These are phyloP conservation scores for Drosophila lutescens DNA, from an alignment of 2,888 invertebrate species.

Conservation along the genomic window DNA sequence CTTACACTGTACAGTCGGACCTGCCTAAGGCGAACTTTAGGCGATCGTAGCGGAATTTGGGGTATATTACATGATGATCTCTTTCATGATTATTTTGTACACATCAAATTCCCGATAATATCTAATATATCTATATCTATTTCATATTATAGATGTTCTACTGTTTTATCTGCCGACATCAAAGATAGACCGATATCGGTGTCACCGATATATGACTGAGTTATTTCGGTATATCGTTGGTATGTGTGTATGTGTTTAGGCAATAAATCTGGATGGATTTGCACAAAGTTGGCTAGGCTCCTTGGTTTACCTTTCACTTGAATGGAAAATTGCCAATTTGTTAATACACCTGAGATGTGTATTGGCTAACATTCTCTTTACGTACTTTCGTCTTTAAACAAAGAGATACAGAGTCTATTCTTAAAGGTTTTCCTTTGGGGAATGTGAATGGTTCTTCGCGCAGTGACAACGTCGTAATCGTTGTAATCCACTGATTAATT, in stretches of 20 bases:
- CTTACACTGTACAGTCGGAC: slow-evolving; percentile 11
- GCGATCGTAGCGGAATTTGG: not conserved
- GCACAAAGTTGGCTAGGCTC: slow-evolving; percentile 20
- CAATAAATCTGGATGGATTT: slow-evolving; percentile 16
- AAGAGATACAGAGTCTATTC: too few relatives aligned
- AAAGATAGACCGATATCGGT: slow-evolving; percentile 15
- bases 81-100: too few relatives aligned
- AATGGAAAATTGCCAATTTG: not conserved
- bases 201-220: slow-evolving; percentile 7
- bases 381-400: too few relatives aligned
- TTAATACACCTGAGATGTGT: not conserved
- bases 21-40: not conserved
- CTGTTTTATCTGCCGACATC: slow-evolving; percentile 11
- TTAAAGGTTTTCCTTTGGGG: not conserved
- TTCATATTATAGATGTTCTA: not conserved
- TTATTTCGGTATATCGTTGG: not conserved
- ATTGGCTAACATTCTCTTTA: not conserved
- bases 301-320: slow-evolving; percentile 20
- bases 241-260: not conserved
- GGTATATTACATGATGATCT: not conserved
- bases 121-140: fast-evolving
- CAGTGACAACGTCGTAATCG: not conserved
- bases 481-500: slow-evolving; percentile 16
- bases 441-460: not conserved
- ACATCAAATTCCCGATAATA: too few relatives aligned